Base-by-base conservation (phyloP, 2,888 invertebrate species). In the Chaitophorus viminalis region DNA sequence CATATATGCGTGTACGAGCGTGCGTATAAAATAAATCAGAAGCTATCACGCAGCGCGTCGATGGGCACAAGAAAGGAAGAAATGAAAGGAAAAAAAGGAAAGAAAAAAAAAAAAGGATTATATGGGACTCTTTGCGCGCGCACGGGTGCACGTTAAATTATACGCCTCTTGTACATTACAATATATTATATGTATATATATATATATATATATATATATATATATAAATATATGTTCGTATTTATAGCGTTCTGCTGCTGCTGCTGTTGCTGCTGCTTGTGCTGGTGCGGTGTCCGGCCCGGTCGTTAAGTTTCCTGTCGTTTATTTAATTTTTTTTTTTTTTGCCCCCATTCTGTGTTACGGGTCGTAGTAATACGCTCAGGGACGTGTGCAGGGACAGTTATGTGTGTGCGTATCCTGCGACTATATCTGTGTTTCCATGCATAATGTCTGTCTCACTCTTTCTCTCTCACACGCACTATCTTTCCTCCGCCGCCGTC, bases 11-110 rank as follows among this genome's bases (percentile, higher is more conserved):
- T 6, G 9, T 8, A 31, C 39, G 31, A 11, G 33, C 33, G 21
- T 31, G 76, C 76, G 84, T 77, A 14, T 70, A 78, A 86, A 78
- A 86, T 86, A 86, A 77, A 86, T 86, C 86, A 86, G 86, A 78
- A 86, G 86, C 85, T 70, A 86, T 86, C 85, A 86, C 85, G 85
- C 78, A 79, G 86, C 77, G 85, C 68, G 33, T 36, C 65, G 72
- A 46, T 31, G 29, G 0, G 39, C 17, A 75, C 3, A 25, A 36
- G 75, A 84, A 84, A 68, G 39, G 29, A 78, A 77, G 46, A 77
- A 77, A 77, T 77, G 46, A 46, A 25, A 68, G 11, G 68, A n/a
- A 72, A 18, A 18, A n/a, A n/a, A n/a, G n/a, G n/a, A n/a, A n/a
- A n/a, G n/a, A n/a, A n/a, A n/a, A n/a, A n/a, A n/a, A 21, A 72